Percentiles rank a stretch among this genome's conserved stretches.
Evolutionary conservation across 2,113 vertebrate genomes (phyloP).

Genomic region (Capricornis sumatraensis): DNA sequence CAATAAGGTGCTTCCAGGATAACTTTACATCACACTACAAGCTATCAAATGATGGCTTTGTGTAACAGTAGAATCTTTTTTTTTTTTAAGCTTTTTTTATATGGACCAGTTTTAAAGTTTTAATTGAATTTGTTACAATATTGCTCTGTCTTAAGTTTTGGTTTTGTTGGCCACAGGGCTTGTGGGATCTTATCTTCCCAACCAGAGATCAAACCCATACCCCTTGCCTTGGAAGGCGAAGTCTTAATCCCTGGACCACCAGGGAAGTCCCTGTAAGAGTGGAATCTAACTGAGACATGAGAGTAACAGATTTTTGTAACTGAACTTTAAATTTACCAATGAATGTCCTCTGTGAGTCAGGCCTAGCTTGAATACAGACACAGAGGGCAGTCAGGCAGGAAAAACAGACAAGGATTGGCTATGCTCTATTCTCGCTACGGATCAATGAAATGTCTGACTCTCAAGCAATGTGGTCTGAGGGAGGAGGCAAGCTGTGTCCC

Average conservation of each 20-base stretch:
- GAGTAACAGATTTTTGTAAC: background rate
- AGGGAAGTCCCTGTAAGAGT: background rate
- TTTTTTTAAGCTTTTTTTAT: background rate
- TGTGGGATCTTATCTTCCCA: background rate
- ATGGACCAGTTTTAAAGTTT: background rate
- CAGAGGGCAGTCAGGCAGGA: background rate
- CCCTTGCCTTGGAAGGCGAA: background rate
- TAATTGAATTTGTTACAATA: background rate
- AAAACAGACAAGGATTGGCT: background rate
- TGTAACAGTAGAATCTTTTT: background rate
- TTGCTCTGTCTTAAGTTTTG: background rate
- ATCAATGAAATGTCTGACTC: too few species aligned
- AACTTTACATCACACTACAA: too few species aligned
- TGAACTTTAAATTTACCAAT: background rate
- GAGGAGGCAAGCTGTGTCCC: background rate
- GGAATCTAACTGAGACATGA: background rate
- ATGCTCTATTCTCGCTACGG: rapidly evolving
- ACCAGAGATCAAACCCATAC: background rate
- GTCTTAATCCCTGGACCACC: background rate
- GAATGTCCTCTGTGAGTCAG: background rate
- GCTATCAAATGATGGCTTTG: background rate
- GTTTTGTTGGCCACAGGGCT: background rate
- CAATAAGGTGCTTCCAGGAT: too few species aligned
- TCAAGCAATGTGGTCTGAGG: too few species aligned
- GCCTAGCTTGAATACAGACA: background rate